Evolutionary conservation across 2,797 vertebrate species (phyloP), one percentile per base, ranked within the genome.

Genomic region (Enteromius fasciolatus): DNA sequence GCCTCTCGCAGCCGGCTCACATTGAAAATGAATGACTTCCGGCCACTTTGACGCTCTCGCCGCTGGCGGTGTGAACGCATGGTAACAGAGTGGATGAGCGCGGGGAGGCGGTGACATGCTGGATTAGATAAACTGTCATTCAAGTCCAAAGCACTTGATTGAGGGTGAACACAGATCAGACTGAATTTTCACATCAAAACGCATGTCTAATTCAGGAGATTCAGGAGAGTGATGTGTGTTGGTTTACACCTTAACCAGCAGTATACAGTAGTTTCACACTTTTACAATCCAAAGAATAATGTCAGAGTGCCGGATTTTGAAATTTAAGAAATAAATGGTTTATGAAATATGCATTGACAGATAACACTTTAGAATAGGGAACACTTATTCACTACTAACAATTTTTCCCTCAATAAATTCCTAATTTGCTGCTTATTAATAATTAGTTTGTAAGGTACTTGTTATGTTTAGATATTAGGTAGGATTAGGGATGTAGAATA

Each of bases 61-160:
- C n/a, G n/a, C n/a, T n/a, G n/a, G n/a, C n/a, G n/a, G n/a, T n/a
- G n/a, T n/a, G n/a, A n/a, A n/a, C n/a, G n/a, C n/a, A n/a, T n/a
- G n/a, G n/a, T n/a, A n/a, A 77, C 18, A 39, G 59, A 46, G 6
- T 31, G n/a, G 67, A 67, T 66, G 54, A 72, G 12, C 15, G 28
- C 4, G 48, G 64, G 10, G 11, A 39, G 41, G 28, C 7, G 9
- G 68, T 79, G 76, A 74, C 46, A 66, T 52, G 23, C 41, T 15
- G 11, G 14, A 74, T 84, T 84, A 73, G 50, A 80, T 68, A 64
- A 78, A 52, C 25, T 44, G 57, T 48, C 48, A 39, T 67, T 83
- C 44, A 78, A 77, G 66, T 44, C 54, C 12, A 41, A 66, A 41
- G 54, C 46, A 25, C 48, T 72, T 18, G 46, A 69, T 46, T 44